Percentiles rank a stretch among this genome's conserved stretches.
Evolutionary conservation across 2,113 vertebrate species (phyloP).

Genomic region (Polyodon spathula): DNA sequence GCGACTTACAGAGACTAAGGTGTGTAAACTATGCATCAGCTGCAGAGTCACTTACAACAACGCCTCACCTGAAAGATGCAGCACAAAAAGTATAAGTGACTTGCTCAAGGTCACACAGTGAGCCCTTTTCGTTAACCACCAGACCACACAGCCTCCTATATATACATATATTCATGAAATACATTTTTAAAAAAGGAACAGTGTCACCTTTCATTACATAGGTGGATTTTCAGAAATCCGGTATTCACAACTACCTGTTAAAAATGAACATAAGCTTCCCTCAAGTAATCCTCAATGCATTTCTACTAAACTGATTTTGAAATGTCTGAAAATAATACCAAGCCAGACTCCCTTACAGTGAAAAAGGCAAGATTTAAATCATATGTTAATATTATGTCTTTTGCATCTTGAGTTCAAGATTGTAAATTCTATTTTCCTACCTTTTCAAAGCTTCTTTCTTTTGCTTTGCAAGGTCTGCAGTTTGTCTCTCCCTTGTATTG

Average conservation of each 20-base stretch:
- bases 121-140: too few species aligned
- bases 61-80: too few species aligned
- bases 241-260: neutral
- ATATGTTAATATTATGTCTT: constrained; percentile 7
- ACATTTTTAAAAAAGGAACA: constrained; percentile 6
- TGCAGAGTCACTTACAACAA: too few species aligned
- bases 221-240: constrained; percentile 6
- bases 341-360: neutral
- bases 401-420: constrained; percentile 1
- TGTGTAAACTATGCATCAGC: too few species aligned
- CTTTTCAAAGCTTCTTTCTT: constrained; percentile 15
- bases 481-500: constrained; percentile 4
- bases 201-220: constrained; percentile 11
- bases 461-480: constrained; percentile 7
- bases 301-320: neutral
- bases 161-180: constrained; percentile 6
- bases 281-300: neutral
- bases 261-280: constrained; percentile 1
- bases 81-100: too few species aligned
- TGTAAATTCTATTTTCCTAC: constrained; percentile 6
- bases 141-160: too few species aligned
- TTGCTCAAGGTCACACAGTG: too few species aligned
- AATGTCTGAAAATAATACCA: neutral
- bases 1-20: too few species aligned
- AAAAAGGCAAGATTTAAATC: neutral